Conservation (phyloP, 2,113 vertebrate genomes). For the Cichladusa arquata region DNA sequence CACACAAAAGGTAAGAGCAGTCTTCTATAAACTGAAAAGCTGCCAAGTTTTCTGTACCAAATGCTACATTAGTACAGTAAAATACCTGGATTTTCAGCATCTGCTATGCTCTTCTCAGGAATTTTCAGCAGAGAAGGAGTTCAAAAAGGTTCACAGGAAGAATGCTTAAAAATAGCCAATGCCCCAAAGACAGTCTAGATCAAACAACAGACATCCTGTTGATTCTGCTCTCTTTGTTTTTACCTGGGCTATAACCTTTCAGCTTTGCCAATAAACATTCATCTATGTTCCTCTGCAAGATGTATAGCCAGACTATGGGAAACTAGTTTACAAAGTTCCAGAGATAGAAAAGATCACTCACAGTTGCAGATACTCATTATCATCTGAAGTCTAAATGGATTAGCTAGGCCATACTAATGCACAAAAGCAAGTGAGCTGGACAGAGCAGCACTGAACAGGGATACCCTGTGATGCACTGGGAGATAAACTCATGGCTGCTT, state of each 20-base stretch:
- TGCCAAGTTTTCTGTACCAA: background rate
- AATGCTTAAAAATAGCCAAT: conserved; percentile 13
- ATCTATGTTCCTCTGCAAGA: background rate
- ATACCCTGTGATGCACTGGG: fast-evolving
- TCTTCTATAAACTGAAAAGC: background rate
- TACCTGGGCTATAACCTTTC: conserved; percentile 43
- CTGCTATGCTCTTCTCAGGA: background rate
- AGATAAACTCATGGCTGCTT: background rate
- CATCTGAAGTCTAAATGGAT: background rate
- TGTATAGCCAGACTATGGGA: background rate
- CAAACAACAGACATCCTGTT: conserved; percentile 61
- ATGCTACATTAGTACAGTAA: background rate
- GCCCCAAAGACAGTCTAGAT: background rate
- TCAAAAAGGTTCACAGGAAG: conserved; percentile 60
- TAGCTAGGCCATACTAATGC: background rate
- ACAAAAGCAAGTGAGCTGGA: background rate
- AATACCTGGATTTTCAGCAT: conserved; percentile 4
- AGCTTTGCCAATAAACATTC: conserved; percentile 51
- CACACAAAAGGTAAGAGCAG: background rate
- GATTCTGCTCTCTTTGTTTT: conserved; percentile 16
- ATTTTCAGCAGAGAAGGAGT: conserved; percentile 18
- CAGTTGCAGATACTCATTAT: background rate
- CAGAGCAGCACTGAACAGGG: background rate
- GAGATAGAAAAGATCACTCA: background rate
- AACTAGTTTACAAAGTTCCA: background rate